Conservation (phyloP, 2,888 invertebrate species). For the Trichogramma dendrolimi region DNA sequence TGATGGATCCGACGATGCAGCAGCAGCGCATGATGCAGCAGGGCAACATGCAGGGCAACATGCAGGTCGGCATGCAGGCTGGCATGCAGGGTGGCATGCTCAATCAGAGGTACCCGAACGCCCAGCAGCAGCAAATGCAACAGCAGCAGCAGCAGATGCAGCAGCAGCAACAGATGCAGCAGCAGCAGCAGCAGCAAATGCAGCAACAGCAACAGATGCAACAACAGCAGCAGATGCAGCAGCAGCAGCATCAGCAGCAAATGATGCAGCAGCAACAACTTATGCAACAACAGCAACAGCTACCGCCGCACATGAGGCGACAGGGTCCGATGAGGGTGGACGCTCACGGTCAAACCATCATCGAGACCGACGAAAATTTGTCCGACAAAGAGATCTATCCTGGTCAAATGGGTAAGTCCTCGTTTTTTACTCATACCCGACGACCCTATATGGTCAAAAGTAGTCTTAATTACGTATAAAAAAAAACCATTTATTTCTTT, state of each 20-base stretch:
- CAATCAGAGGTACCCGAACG: not conserved
- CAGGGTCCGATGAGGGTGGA: conserved; percentile 56
- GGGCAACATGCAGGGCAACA: no score
- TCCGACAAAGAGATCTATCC: conserved; percentile 84
- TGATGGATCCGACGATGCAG: conserved; percentile 49
- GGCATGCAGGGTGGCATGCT: conserved; percentile 37
- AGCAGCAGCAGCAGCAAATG: conserved; percentile 16
- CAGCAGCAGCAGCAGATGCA: conserved; percentile 5
- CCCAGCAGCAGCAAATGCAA: not conserved
- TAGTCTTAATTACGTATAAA: no score
- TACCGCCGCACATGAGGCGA: conserved; percentile 53
- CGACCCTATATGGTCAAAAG: no score
- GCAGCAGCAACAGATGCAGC: conserved; percentile 20
- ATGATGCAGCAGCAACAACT: conserved; percentile 7
- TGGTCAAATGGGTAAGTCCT: conserved; percentile 49
- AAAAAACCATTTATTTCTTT: no score
- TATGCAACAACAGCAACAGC: conserved; percentile 16
- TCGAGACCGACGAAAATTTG: conserved; percentile 81
- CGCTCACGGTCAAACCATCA: conserved; percentile 59
- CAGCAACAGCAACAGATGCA: conserved; percentile 4
- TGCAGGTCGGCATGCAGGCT: no score
- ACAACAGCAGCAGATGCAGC: not conserved
- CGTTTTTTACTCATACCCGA: not conserved
- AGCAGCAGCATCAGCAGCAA: no score
- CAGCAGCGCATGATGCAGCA: conserved; percentile 17